Conservation (phyloP, 2,888 invertebrate genomes). For the Notodonta ziczac region DNA sequence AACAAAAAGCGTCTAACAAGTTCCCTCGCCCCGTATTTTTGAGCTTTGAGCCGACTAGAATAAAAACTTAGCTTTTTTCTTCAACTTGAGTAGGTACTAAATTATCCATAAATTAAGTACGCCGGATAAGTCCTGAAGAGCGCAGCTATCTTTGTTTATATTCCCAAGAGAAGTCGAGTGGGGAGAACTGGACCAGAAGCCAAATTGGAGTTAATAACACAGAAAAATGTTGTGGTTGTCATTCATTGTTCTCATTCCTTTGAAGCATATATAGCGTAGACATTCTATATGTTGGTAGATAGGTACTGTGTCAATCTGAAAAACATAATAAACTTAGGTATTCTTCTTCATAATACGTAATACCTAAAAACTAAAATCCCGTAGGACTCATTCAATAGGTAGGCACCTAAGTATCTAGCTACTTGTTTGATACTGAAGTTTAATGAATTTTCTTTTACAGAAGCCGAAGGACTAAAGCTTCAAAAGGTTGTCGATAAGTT, state of each 20-base stretch:
- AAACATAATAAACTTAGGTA: too few relatives aligned
- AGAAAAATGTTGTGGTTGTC: slow-evolving; percentile 42
- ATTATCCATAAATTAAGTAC: slow-evolving; percentile 12
- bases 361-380: too few relatives aligned
- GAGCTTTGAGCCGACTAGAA: not conserved
- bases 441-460: slow-evolving; percentile 29
- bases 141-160: slow-evolving; percentile 21
- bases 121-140: slow-evolving; percentile 8
- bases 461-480: slow-evolving; percentile 22
- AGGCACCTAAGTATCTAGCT: too few relatives aligned
- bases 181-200: slow-evolving; percentile 27
- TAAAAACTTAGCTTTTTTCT: not conserved
- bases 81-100: slow-evolving; percentile 2
- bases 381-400: too few relatives aligned
- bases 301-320: too few relatives aligned
- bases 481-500: slow-evolving; percentile 18
- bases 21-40: not conserved
- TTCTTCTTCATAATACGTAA: too few relatives aligned
- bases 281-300: too few relatives aligned
- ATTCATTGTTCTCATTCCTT: slow-evolving; percentile 38
- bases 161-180: slow-evolving; percentile 33
- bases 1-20: not conserved
- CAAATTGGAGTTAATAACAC: slow-evolving; percentile 53
- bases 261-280: not conserved
- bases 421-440: slow-evolving; percentile 16